phyloP scores from a whole-genome alignment of 37 sponge, comb jelly and placozoan genomes.

The Diacarnus erythraeanus region DNA sequence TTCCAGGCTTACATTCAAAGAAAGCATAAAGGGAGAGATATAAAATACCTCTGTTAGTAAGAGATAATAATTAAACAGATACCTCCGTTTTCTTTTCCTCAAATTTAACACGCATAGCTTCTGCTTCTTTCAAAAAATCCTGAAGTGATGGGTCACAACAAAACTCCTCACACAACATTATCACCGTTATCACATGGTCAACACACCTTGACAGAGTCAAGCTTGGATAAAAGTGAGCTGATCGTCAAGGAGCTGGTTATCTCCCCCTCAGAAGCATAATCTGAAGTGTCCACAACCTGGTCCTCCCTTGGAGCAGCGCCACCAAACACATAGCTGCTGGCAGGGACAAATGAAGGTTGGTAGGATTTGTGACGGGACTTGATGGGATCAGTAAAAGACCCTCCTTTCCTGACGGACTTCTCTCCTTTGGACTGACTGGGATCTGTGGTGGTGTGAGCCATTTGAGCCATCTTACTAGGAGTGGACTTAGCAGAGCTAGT shows the following conservation, averaged over 20 bases:
- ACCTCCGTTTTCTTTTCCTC: conserved; percentile 52
- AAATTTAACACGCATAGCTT: conserved; percentile 28
- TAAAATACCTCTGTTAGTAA: background rate
- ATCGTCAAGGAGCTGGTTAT: conserved; percentile 39
- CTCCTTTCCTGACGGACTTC: background rate
- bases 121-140: conserved; percentile 58
- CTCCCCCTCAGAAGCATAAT: conserved; percentile 35
- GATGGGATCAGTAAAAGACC: background rate
- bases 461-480: background rate
- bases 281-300: background rate
- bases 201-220: conserved; percentile 66
- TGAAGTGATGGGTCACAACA: conserved; percentile 5
- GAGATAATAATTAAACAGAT: background rate
- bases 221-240: conserved; percentile 39
- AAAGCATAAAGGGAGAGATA: background rate
- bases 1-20: conserved; percentile 32
- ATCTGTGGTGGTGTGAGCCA: background rate
- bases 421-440: background rate
- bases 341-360: background rate
- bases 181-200: background rate
- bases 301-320: background rate
- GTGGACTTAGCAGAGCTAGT: conserved; percentile 7
- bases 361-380: background rate
- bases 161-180: background rate
- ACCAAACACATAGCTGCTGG: conserved; percentile 1